A percentile compares a stretch with the other conserved stretches of the same genome.
Evolutionary conservation across 2,888 invertebrate species (phyloP).

Genomic region (Tholera decimalis): DNA sequence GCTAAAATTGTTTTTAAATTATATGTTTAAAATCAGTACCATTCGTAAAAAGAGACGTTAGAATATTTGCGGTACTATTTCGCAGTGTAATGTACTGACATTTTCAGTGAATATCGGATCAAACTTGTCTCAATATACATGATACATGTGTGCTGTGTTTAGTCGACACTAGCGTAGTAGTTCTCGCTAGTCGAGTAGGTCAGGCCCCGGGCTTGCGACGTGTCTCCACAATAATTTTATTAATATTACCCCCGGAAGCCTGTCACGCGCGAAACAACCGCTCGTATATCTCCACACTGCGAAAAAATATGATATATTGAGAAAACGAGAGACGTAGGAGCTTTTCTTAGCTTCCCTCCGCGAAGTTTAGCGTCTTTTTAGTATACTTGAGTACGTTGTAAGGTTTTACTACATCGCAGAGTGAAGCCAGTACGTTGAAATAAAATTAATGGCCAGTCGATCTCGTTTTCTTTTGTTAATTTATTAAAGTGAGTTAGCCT

Average conservation of each 20-base stretch:
- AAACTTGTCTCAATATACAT: constrained; percentile 35
- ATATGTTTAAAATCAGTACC: background rate
- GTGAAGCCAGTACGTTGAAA: constrained; percentile 67
- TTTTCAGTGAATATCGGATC: constrained; percentile 10
- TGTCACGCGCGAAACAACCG: constrained; percentile 89
- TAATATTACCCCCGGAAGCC: constrained; percentile 89
- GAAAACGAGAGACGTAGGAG: constrained; percentile 88
- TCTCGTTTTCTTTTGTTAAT: constrained; percentile 41
- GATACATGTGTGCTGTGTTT: constrained; percentile 53
- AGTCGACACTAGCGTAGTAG: constrained; percentile 58
- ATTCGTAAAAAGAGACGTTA: background rate
- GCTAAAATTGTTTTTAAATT: constrained; percentile 14
- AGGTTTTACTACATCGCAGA: constrained; percentile 68
- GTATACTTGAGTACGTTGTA: constrained; percentile 74
- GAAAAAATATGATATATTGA: constrained; percentile 91
- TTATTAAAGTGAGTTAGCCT: constrained; percentile 27
- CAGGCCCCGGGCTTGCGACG: constrained; percentile 78
- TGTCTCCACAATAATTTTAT: constrained; percentile 91
- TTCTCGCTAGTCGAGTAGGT: constrained; percentile 77
- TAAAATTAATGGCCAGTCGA: constrained; percentile 65
- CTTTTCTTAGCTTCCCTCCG: constrained; percentile 82
- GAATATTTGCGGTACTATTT: background rate
- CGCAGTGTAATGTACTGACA: constrained; percentile 1
- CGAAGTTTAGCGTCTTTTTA: constrained; percentile 85
- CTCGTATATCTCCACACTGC: constrained; percentile 86